Percentiles rank a stretch among this genome's conserved stretches.
Evolutionary conservation across 2,797 vertebrate species (phyloP).

Genomic region (Sphenopsis melanotis): DNA sequence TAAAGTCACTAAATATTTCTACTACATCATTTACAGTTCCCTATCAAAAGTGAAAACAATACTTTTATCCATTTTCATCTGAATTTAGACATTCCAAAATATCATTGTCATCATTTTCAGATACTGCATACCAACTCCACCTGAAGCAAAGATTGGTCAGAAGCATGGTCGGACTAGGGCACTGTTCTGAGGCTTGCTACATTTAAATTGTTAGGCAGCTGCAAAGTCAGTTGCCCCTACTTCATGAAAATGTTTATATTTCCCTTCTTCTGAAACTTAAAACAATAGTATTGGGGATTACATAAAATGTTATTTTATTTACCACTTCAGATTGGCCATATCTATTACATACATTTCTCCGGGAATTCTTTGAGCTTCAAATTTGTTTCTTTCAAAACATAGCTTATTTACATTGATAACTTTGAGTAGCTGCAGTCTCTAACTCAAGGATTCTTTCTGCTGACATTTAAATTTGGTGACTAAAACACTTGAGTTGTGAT

Average conservation of each 20-base stretch:
- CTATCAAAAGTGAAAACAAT: neutral
- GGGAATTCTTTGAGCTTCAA: neutral
- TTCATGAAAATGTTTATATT: neutral
- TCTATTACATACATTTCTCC: neutral
- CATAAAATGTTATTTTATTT: neutral
- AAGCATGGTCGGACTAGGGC: neutral
- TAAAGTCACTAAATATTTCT: neutral
- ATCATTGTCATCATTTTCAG: neutral
- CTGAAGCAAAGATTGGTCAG: neutral
- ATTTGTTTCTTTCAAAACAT: neutral
- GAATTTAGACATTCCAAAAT: neutral
- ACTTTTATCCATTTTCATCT: neutral
- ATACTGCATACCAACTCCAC: neutral
- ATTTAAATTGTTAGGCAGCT: neutral
- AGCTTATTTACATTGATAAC: neutral
- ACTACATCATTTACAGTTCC: neutral
- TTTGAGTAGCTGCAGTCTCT: neutral
- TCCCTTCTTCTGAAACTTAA: neutral
- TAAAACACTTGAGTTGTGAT: neutral
- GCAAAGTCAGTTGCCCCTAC: neutral
- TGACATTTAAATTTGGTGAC: neutral
- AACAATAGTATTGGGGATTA: neutral
- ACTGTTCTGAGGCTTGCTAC: neutral
- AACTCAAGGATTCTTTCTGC: neutral
- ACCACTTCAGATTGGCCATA: neutral